Percentiles rank a stretch among this genome's conserved stretches.
These are phyloP conservation scores for Lagopus leucura DNA, from an alignment of 2,113 vertebrate species.

Conservation along the genomic window DNA sequence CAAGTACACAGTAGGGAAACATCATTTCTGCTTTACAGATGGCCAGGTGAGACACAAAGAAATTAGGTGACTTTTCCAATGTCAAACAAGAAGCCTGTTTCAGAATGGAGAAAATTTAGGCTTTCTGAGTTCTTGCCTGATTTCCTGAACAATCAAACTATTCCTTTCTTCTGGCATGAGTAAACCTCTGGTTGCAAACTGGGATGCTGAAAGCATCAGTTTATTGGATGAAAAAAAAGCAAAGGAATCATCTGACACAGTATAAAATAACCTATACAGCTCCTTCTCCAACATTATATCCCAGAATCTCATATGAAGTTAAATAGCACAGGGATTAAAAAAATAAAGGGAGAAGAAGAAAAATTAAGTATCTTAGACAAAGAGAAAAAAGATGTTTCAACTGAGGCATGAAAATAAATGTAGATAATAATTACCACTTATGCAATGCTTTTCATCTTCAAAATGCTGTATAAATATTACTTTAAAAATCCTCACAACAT, in stretches of 20 bases:
- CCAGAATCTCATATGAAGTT: not conserved
- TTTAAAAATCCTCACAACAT: constrained; percentile 35
- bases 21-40: constrained; percentile 2
- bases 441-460: constrained; percentile 34
- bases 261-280: constrained; percentile 24
- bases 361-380: constrained; percentile 33
- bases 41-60: not conserved
- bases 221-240: constrained; percentile 6
- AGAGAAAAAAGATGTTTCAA: constrained; percentile 61
- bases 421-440: constrained; percentile 65
- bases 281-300: constrained; percentile 11
- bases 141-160: constrained; percentile 46
- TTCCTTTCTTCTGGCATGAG: constrained; percentile 35
- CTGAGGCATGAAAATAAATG: constrained; percentile 64
- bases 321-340: constrained; percentile 17
- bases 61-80: not conserved
- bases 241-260: not conserved
- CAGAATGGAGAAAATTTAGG: constrained; percentile 13
- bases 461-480: constrained; percentile 69
- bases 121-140: constrained; percentile 9
- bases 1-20: constrained; percentile 16
- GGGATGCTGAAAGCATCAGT: constrained; percentile 25
- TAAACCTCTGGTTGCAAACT: constrained; percentile 33
- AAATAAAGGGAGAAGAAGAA: not conserved
- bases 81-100: not conserved